Evolutionary conservation across 2,797 vertebrate genomes (phyloP).

Genomic region (Borostomias antarcticus): DNA sequence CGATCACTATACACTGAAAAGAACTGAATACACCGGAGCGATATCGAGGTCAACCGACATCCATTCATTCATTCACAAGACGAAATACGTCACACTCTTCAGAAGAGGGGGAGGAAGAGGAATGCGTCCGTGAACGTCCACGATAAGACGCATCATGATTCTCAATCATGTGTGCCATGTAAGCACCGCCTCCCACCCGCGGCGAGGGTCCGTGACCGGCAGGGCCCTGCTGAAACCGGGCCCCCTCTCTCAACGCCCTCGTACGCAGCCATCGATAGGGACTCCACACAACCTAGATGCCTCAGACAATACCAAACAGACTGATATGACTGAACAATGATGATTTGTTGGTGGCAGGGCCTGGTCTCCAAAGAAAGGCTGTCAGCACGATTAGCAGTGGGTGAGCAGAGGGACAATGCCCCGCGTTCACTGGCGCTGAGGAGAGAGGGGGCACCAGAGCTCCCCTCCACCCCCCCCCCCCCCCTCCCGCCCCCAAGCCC

Average conservation of each 20-base stretch:
- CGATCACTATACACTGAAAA: no score
- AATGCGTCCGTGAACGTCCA: background rate
- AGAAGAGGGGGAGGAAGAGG: no score
- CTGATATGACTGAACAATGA: conserved; percentile 13
- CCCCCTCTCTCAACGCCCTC: conserved; percentile 5
- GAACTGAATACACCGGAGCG: no score
- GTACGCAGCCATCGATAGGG: conserved; percentile 2
- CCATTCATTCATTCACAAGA: no score
- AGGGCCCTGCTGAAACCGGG: conserved; percentile 4
- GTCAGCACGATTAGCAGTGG: conserved; percentile 14
- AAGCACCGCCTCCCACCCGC: background rate
- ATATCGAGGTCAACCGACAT: no score
- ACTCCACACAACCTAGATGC: conserved; percentile 12
- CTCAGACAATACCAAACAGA: conserved; percentile 8
- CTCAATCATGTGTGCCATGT: background rate
- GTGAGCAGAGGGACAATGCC: conserved; percentile 5
- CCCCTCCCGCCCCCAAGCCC: background rate
- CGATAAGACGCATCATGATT: conserved; percentile 1
- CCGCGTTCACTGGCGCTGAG: background rate
- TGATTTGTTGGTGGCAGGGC: conserved; percentile 4
- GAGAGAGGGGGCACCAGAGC: background rate
- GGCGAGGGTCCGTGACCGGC: background rate
- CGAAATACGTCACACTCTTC: no score
- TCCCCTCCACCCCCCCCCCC: background rate
- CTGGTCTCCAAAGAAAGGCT: conserved; percentile 4